A percentile compares a stretch with the other conserved stretches of the same genome.
phyloP scores from a whole-genome alignment of 2,888 invertebrate genomes.

The Vanessa cardui region DNA sequence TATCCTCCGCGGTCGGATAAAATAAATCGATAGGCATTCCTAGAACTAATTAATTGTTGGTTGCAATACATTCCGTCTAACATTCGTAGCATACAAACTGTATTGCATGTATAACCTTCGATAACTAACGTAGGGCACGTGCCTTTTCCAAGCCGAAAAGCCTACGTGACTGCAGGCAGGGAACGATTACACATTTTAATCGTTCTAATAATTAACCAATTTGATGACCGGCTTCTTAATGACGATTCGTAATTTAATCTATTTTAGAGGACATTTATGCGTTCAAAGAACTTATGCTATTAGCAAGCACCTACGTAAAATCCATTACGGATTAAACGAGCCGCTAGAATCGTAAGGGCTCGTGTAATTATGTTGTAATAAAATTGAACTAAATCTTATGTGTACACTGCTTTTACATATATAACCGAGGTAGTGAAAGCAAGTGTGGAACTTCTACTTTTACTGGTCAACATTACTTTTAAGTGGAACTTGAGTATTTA shows the following conservation, averaged over 20 bases:
- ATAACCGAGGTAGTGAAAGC: neutral
- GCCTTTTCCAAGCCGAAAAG: conserved; percentile 50
- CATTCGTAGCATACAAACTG: neutral
- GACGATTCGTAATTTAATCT: conserved; percentile 42
- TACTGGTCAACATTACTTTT: neutral
- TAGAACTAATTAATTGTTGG: neutral
- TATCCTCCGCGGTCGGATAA: no score
- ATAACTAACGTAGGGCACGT: conserved; percentile 61
- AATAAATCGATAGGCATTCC: no score
- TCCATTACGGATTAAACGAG: neutral
- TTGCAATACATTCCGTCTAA: neutral
- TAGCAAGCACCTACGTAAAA: conserved; percentile 14
- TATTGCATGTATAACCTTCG: conserved; percentile 51
- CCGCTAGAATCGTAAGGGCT: neutral
- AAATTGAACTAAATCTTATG: conserved; percentile 4
- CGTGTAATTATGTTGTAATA: neutral
- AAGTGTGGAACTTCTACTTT: neutral
- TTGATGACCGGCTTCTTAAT: conserved; percentile 62
- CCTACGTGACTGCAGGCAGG: conserved; percentile 72
- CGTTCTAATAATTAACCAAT: conserved; percentile 53
- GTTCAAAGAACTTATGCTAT: conserved; percentile 22
- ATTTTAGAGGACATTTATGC: conserved; percentile 35
- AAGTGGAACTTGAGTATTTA: neutral
- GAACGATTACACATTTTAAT: conserved; percentile 55
- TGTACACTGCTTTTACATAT: neutral